Evolutionary conservation across 2,113 vertebrate genomes (phyloP).

Genomic region (Ammodytes marinus): DNA sequence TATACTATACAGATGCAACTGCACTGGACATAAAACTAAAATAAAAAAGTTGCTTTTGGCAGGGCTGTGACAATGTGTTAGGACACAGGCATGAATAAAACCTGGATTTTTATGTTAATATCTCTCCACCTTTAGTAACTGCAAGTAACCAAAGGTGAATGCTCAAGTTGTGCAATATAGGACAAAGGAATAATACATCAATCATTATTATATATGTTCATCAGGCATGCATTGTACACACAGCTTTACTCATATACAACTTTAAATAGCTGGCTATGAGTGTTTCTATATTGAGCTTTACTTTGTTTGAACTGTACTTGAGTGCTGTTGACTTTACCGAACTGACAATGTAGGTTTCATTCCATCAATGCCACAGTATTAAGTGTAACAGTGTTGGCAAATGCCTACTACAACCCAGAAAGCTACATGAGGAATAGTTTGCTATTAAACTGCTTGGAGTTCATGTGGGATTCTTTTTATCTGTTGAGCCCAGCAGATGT

Average conservation of each 20-base stretch:
- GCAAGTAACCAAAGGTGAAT: neutral
- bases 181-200: slow-evolving; percentile 2
- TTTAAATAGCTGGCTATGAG: slow-evolving; percentile 1
- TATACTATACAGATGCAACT: neutral
- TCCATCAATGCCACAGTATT: neutral
- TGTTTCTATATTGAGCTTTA: neutral
- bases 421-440: neutral
- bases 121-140: neutral
- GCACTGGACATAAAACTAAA: slow-evolving; percentile 1
- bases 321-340: neutral
- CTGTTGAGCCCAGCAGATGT: slow-evolving; percentile 65
- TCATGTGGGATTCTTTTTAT: slow-evolving; percentile 45
- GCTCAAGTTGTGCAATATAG: neutral
- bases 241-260: neutral
- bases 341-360: neutral
- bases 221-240: neutral
- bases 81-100: slow-evolving; percentile 34
- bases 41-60: slow-evolving; percentile 58
- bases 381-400: neutral
- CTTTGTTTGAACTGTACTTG: slow-evolving; percentile 15
- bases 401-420: neutral
- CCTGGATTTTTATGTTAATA: slow-evolving; percentile 12
- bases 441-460: slow-evolving; percentile 18
- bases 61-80: neutral
- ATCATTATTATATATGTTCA: slow-evolving; percentile 15